Evolutionary conservation across 2,113 vertebrate genomes (phyloP), one percentile per base, ranked within the genome.

Genomic region (Brachypodius melanocephalos): DNA sequence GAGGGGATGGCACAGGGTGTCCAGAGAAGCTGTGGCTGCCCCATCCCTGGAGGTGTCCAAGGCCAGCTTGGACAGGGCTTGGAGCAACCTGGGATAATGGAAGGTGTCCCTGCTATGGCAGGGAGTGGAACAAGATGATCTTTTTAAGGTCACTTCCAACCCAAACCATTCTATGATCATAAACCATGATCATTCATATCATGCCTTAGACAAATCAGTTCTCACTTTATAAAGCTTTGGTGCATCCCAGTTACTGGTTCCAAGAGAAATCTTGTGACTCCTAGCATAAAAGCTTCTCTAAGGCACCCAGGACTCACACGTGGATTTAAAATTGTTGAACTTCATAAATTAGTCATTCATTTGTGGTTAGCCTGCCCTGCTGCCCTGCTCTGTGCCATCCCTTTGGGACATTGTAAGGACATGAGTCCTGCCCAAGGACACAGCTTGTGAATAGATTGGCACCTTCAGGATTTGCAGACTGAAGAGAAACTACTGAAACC

Each of bases 61-160:
- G 34, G 17, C 9, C 57, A 49, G 34, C 25, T 1, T 72, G 58
- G 75, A 72, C 0, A 1, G 21, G 31, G 34, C 6, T 72, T 63
- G 31, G 57, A 72, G 15, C 31, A 57, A 0, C 12, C 42, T 79
- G 85, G 38, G 12, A 29, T 3, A 5, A 4, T 36, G 51, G 26
- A 22, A 80, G 17, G 9, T 43, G 43, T 36, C 31, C 42, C 49
- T 65, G 42, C 12, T 21, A 13, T 36, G 43, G 49, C 66, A 79
- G 42, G 3, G 24, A 34, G 9, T 72, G 36, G 36, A 49, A 65
- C 0, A 0, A 18, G 26, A 26, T 22, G 51, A 43, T 26, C 26
- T 58, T 65, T 66, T 65, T 43, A 73, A 65, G 36, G 59, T 43
- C 36, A 1, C 12, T 58, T 51, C 58, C 21, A 36, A 28, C 14